Evolutionary conservation across 2,797 vertebrate species (phyloP).

Genomic region (Euthynnus affinis): DNA sequence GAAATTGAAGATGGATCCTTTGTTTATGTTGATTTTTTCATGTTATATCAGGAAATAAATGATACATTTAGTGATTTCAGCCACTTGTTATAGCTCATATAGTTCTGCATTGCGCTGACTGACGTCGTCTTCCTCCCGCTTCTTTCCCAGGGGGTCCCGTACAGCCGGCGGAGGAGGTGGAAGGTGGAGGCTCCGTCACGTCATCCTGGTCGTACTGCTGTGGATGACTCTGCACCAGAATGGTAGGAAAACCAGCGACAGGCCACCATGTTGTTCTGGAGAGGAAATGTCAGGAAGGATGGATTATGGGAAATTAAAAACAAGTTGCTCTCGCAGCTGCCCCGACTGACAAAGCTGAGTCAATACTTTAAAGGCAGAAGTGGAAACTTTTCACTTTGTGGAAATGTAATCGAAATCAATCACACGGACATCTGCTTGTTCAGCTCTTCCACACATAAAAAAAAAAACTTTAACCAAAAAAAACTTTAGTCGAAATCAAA

Average conservation of each 20-base stretch:
- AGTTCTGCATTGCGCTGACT: not conserved
- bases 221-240: slow-evolving; percentile 53
- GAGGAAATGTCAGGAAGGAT: not conserved
- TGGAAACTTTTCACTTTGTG: too few species aligned
- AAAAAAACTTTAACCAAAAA: too few species aligned
- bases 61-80: too few species aligned
- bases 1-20: too few species aligned
- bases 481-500: too few species aligned
- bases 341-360: not conserved
- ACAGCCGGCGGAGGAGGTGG: slow-evolving; percentile 32
- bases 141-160: slow-evolving; percentile 53
- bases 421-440: too few species aligned
- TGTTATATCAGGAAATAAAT: too few species aligned
- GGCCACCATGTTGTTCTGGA: not conserved
- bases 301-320: not conserved
- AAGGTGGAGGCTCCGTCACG: slow-evolving; percentile 48
- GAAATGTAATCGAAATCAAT: too few species aligned
- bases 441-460: too few species aligned
- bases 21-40: too few species aligned
- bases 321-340: slow-evolving; percentile 47
- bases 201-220: slow-evolving; percentile 55
- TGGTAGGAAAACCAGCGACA: slow-evolving; percentile 54
- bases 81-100: too few species aligned
- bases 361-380: too few species aligned
- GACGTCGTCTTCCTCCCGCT: slow-evolving; percentile 6